A percentile compares a stretch with the other conserved stretches of the same genome.
Conservation (phyloP, 2,113 vertebrate genomes). For the Talpa occidentalis region DNA sequence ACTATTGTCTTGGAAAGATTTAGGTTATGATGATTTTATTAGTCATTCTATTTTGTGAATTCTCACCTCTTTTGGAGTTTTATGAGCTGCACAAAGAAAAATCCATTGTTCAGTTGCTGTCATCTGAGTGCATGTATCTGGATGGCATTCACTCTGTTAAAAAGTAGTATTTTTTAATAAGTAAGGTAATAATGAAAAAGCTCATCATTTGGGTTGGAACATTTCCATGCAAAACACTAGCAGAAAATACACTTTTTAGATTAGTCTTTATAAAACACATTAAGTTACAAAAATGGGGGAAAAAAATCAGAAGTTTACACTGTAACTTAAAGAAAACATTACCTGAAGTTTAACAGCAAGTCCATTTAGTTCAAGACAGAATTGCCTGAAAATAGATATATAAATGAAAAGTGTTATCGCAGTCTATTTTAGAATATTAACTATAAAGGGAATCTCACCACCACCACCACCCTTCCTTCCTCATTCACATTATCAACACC, state of each 20-base stretch:
- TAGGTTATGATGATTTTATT: not conserved
- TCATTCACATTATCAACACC: not conserved
- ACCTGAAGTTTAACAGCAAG: slow-evolving; percentile 99
- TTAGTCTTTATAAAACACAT: not conserved
- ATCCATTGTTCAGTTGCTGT: slow-evolving; percentile 99
- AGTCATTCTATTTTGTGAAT: slow-evolving; percentile 44
- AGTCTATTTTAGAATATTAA: slow-evolving; percentile 42
- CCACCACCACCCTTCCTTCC: not conserved
- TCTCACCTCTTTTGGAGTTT: slow-evolving; percentile 98
- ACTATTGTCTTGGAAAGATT: not conserved
- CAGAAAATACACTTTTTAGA: slow-evolving; percentile 31
- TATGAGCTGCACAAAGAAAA: slow-evolving; percentile 99
- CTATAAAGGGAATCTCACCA: not conserved
- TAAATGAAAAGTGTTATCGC: slow-evolving; percentile 53
- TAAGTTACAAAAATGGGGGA: not conserved
- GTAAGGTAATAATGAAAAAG: slow-evolving; percentile 53
- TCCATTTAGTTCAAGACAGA: slow-evolving; percentile 99
- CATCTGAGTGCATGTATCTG: slow-evolving; percentile 99
- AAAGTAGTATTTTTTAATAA: slow-evolving; percentile 71
- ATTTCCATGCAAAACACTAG: slow-evolving; percentile 39
- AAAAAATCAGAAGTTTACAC: slow-evolving; percentile 37
- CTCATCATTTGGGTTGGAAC: not conserved
- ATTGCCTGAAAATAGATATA: slow-evolving; percentile 91
- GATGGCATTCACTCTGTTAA: slow-evolving; percentile 96
- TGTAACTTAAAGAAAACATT: slow-evolving; percentile 74